These are phyloP conservation scores for Nomada goodeniana DNA, from an alignment of 2,888 invertebrate genomes.

Conservation along the genomic window DNA sequence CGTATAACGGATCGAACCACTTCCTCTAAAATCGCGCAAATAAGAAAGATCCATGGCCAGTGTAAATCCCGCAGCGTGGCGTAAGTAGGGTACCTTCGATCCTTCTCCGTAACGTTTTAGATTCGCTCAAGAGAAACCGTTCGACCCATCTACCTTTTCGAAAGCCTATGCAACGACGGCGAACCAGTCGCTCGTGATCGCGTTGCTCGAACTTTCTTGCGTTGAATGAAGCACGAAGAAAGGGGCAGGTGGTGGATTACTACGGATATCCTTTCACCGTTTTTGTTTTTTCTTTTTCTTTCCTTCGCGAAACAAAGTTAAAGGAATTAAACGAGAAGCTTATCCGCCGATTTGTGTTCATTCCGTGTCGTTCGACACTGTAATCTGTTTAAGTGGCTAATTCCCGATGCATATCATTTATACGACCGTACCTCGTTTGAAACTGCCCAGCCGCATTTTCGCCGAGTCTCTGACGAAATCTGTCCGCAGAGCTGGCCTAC, in stretches of 20 bases:
- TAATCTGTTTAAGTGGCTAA: not conserved
- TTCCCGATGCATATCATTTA: not conserved
- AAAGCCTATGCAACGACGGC: constrained; percentile 34
- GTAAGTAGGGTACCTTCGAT: constrained; percentile 68
- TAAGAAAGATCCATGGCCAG: constrained; percentile 40
- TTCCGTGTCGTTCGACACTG: not conserved
- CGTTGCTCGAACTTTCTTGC: constrained; percentile 57
- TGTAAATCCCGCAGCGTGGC: constrained; percentile 44
- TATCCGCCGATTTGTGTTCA: not conserved
- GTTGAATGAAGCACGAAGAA: constrained; percentile 59
- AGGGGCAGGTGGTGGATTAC: constrained; percentile 30
- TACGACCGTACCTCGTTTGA: constrained; percentile 78
- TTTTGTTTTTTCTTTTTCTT: not conserved
- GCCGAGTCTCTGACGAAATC: constrained; percentile 81
- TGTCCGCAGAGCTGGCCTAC: constrained; percentile 77
- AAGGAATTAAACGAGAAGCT: constrained; percentile 31
- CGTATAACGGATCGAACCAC: constrained; percentile 19
- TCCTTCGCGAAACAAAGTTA: constrained; percentile 17
- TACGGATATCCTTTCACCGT: not conserved
- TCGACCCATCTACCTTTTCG: constrained; percentile 58
- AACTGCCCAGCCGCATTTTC: constrained; percentile 82
- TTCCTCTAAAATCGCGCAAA: constrained; percentile 25
- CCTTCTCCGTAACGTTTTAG: constrained; percentile 60
- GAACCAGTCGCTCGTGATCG: constrained; percentile 25
- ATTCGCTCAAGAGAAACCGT: constrained; percentile 61